Evolutionary conservation across 2,888 invertebrate genomes (phyloP), one percentile per base, ranked within the genome.

Genomic region (Erpobdella octoculata): DNA sequence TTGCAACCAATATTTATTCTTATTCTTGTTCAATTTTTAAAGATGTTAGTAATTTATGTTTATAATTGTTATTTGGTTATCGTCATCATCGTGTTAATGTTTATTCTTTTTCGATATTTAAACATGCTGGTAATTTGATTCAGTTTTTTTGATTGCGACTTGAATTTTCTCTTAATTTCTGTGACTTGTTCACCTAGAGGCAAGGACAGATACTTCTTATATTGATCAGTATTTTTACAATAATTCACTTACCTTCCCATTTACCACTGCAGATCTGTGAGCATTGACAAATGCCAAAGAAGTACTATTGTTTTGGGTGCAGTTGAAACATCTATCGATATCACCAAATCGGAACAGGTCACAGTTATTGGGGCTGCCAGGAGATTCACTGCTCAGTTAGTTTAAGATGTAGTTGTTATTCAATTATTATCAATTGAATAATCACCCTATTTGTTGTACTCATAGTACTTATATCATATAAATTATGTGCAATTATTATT

Each of bases 281-380:
- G 80, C 9, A 78, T 83, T 64, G 82, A 82, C 76, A 83, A 82
- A 74, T 84, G 84, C 76, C 79, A 82, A 41, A 80, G 83, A 76
- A 79, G 81, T 2, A 81, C 82, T 0, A 78, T 84, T 8, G 79
- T 84, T 8, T 78, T 84, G 38, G 84, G 84, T 9, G 81, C 84
- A 3, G 83, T 84, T n/a, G 81, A 81, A 73, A 80, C 81, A 1
- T 79, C 80, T 2, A 78, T 84, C 2, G 80, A 82, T 69, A 73
- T 84, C 28, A 80, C 79, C 74, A 79, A 81, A 73, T 84, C 84
- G 78, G 83, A 84, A 72, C 79, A 81, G 59, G 78, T 82, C n/a
- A 81, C 80, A 0, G 76, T 84, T 53, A 80, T 83, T 15, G 80
- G 80, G 33, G 78, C 79, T 3, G 79, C 81, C 72, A 75, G 83